phyloP scores from a whole-genome alignment of 2,888 invertebrate species.

The Chirona hameri region DNA sequence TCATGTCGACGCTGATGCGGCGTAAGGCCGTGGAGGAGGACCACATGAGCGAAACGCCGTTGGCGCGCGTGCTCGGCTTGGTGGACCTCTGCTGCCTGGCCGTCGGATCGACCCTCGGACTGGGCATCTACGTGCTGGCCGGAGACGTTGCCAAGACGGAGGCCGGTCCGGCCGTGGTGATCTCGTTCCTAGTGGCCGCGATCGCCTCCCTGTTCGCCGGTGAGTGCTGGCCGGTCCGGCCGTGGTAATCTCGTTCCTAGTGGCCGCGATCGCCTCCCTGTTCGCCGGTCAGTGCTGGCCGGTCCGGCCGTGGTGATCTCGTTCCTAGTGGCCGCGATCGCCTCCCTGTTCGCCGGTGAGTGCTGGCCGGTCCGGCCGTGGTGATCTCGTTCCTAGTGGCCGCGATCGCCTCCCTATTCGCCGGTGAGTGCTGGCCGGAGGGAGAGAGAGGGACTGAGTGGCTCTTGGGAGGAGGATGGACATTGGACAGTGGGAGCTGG shows the following conservation, averaged over 20 bases:
- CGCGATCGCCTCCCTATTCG: conserved; percentile 86
- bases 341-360: conserved; percentile 88
- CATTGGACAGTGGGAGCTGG: too few relatives aligned
- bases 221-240: conserved; percentile 57
- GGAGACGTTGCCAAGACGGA: conserved; percentile 80
- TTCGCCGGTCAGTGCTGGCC: too few relatives aligned
- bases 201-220: conserved; percentile 77
- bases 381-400: conserved; percentile 86
- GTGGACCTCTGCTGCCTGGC: conserved; percentile 82
- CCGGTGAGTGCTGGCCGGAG: neutral
- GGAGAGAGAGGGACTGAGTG: too few relatives aligned
- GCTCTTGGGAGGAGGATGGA: too few relatives aligned
- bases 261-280: conserved; percentile 50
- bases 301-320: conserved; percentile 90
- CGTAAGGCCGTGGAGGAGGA: neutral
- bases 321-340: conserved; percentile 85
- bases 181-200: conserved; percentile 89
- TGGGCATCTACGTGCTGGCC: conserved; percentile 91
- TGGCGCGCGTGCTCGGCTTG: conserved; percentile 72
- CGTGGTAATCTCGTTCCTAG: conserved; percentile 49
- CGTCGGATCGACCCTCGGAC: conserved; percentile 81
- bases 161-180: conserved; percentile 85
- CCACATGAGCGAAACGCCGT: conserved; percentile 27
- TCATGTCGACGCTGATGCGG: neutral
- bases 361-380: conserved; percentile 89